These are phyloP conservation scores for Archilochus colubris DNA, from an alignment of 2,113 vertebrate genomes.

Conservation along the genomic window DNA sequence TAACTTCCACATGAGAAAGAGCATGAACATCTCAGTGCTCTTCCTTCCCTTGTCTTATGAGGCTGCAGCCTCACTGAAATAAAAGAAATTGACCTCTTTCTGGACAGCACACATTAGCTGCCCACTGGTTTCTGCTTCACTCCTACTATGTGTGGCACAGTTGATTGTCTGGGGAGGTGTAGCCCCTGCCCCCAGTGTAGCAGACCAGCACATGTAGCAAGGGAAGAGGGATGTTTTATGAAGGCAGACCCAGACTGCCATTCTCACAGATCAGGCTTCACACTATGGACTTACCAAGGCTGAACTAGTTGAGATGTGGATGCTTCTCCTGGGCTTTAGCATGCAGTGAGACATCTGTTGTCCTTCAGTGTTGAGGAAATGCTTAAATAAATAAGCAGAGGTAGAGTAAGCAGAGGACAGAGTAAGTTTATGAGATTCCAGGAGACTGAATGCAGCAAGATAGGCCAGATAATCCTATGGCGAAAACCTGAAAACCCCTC, in stretches of 20 bases:
- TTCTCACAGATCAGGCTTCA: neutral
- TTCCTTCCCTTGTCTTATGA: neutral
- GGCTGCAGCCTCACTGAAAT: neutral
- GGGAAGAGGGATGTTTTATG: fast-evolving
- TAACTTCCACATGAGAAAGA: neutral
- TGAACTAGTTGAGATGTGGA: neutral
- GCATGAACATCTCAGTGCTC: neutral
- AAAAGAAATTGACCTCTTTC: neutral
- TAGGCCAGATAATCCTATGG: neutral
- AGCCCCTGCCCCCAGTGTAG: neutral
- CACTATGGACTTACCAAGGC: neutral
- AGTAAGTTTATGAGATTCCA: neutral
- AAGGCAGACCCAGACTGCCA: neutral
- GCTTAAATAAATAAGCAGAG: too few species aligned
- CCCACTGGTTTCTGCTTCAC: fast-evolving
- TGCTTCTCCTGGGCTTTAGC: neutral
- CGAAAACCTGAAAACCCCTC: neutral
- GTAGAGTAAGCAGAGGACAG: neutral
- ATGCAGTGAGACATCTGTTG: fast-evolving
- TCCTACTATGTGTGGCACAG: fast-evolving
- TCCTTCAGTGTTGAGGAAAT: neutral
- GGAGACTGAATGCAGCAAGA: neutral
- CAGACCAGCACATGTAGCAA: fast-evolving
- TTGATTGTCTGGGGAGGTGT: neutral
- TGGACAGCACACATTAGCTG: fast-evolving